A percentile compares a stretch with the other conserved stretches of the same genome.
Conservation (phyloP, 1,140 invertebrate genomes). For the Zaprionus ornatus region DNA sequence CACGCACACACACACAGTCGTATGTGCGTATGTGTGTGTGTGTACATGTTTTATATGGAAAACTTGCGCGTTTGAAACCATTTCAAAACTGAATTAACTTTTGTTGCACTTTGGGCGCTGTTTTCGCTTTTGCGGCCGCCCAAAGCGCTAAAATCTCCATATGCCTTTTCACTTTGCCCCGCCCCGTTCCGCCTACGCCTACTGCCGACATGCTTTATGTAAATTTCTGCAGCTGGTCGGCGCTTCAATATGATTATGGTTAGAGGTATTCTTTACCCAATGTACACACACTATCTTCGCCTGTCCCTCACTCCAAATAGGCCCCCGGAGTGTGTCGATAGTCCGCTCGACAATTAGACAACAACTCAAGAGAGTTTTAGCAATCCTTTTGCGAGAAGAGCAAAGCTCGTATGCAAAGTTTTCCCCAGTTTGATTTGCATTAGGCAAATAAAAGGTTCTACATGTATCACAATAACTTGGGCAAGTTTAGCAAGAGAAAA, state of each 20-base stretch:
- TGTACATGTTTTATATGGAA: constrained; percentile 23
- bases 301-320: neutral
- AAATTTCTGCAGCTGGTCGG: constrained; percentile 40
- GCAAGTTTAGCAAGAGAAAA: neutral
- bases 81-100: constrained; percentile 77
- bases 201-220: constrained; percentile 40
- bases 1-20: constrained; percentile 23
- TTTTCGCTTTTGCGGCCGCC: constrained; percentile 33
- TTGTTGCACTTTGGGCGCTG: constrained; percentile 68
- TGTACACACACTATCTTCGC: neutral
- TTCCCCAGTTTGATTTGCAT: neutral
- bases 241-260: neutral
- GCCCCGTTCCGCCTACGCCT: neutral
- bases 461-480: neutral
- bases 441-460: neutral
- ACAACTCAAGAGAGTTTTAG: constrained; percentile 10
- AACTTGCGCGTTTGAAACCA: constrained; percentile 64
- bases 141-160: constrained; percentile 47
- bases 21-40: constrained; percentile 8
- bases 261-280: neutral
- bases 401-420: neutral
- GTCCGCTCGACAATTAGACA: constrained; percentile 25
- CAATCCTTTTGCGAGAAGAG: neutral
- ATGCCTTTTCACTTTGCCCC: constrained; percentile 9
- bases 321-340: neutral